These are phyloP conservation scores for Corapipo altera DNA, from an alignment of 2,113 vertebrate species.

Conservation along the genomic window DNA sequence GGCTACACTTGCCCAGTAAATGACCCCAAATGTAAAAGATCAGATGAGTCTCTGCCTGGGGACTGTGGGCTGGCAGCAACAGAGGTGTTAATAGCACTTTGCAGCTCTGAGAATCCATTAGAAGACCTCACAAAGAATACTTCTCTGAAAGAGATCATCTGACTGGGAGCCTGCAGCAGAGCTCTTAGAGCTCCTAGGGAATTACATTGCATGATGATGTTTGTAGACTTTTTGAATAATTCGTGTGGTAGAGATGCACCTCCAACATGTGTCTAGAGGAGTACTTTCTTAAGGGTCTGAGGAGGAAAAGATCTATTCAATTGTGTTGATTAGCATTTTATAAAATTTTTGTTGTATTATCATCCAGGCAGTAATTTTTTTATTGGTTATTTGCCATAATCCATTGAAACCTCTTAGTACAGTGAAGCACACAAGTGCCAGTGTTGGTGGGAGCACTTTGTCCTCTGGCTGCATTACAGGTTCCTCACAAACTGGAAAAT, in stretches of 20 bases:
- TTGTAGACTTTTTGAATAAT: background rate
- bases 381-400: background rate
- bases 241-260: background rate
- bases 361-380: background rate
- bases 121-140: background rate
- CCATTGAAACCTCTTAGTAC: background rate
- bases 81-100: background rate
- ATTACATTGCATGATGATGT: background rate
- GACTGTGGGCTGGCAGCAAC: background rate
- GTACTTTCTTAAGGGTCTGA: background rate
- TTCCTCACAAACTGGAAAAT: background rate
- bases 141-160: background rate
- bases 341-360: background rate
- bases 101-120: background rate
- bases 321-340: background rate
- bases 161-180: background rate
- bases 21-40: background rate
- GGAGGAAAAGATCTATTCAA: background rate
- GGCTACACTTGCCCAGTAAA: background rate
- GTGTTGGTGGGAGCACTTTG: background rate
- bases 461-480: background rate
- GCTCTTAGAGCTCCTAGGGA: background rate
- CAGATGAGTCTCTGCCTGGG: background rate
- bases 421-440: background rate
- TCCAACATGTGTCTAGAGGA: background rate